phyloP scores from a whole-genome alignment of 1,140 invertebrate genomes.

The Drosophila nannoptera region DNA sequence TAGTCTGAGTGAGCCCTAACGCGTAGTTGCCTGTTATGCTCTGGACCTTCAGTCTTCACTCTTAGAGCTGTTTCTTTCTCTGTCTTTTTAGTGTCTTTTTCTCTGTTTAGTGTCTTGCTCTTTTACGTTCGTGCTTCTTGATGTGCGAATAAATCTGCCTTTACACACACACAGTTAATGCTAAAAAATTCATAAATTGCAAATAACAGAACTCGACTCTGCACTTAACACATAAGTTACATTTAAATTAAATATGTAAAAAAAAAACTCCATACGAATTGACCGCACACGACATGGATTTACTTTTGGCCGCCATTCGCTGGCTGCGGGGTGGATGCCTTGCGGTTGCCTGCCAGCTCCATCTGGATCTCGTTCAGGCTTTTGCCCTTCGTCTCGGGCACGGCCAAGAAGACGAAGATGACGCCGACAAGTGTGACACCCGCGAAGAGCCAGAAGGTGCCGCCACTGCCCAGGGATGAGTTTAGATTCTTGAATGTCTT shows the following conservation, averaged over 20 bases:
- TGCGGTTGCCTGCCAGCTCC: constrained; percentile 80
- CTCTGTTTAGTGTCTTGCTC: constrained; percentile 11
- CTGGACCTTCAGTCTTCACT: constrained; percentile 75
- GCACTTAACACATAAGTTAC: constrained; percentile 50
- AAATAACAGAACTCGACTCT: constrained; percentile 48
- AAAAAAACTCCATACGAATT: constrained; percentile 32
- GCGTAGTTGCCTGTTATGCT: constrained; percentile 50
- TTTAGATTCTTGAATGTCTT: constrained; percentile 86
- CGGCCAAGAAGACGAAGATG: constrained; percentile 87
- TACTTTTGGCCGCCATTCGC: constrained; percentile 36
- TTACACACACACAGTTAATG: constrained; percentile 42
- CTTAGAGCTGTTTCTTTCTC: constrained; percentile 41
- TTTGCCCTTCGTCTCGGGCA: constrained; percentile 95
- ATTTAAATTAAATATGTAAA: constrained; percentile 52
- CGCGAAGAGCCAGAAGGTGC: constrained; percentile 90
- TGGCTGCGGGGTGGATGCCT: not conserved
- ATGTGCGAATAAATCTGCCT: constrained; percentile 14
- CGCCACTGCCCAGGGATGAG: constrained; percentile 81
- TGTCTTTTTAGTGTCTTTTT: constrained; percentile 23
- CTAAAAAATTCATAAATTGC: constrained; percentile 55
- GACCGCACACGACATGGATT: constrained; percentile 38
- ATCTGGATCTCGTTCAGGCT: constrained; percentile 89
- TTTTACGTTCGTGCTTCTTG: not conserved
- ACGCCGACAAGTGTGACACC: constrained; percentile 85
- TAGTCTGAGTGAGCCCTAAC: constrained; percentile 43